Evolutionary conservation across 1,140 invertebrate species (phyloP).

Genomic region (Elymnias hypermnestra): DNA sequence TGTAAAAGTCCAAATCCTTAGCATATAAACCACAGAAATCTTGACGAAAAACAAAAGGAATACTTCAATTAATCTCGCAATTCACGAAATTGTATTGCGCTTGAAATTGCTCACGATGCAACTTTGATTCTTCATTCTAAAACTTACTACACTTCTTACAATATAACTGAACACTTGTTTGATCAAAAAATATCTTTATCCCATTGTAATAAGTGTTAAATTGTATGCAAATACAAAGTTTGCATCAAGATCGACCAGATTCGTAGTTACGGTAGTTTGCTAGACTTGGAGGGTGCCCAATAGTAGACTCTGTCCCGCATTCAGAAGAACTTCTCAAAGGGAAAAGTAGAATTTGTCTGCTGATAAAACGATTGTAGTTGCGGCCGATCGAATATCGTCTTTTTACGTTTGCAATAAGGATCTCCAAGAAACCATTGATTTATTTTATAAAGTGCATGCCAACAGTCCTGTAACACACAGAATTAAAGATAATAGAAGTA

Average conservation of each 20-base stretch:
- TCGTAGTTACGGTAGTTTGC: slow-evolving; percentile 12
- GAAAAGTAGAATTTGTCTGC: slow-evolving; percentile 19
- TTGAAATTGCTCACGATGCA: slow-evolving; percentile 12
- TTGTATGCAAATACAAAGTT: slow-evolving; percentile 1
- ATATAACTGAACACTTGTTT: neutral
- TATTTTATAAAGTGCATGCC: slow-evolving; percentile 16
- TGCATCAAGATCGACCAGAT: slow-evolving; percentile 11
- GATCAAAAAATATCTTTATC: neutral
- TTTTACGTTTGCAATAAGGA: slow-evolving; percentile 13
- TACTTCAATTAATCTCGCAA: slow-evolving; percentile 13
- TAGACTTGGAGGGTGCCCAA: slow-evolving; percentile 11
- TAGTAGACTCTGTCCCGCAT: slow-evolving; percentile 17
- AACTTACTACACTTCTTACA: slow-evolving; percentile 11
- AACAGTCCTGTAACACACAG: slow-evolving; percentile 7
- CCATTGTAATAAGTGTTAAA: neutral
- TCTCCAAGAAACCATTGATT: slow-evolving; percentile 9
- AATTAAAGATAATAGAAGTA: slow-evolving; percentile 12
- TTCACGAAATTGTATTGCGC: slow-evolving; percentile 18
- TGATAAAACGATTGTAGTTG: slow-evolving; percentile 13
- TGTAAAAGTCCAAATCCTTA: too few species aligned
- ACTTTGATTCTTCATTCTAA: slow-evolving; percentile 19
- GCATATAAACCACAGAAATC: neutral
- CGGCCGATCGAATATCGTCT: slow-evolving; percentile 14
- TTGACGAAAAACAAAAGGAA: neutral
- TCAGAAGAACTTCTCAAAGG: slow-evolving; percentile 12